phyloP scores from a whole-genome alignment of 2,113 vertebrate genomes.

The Propithecus coquereli region DNA sequence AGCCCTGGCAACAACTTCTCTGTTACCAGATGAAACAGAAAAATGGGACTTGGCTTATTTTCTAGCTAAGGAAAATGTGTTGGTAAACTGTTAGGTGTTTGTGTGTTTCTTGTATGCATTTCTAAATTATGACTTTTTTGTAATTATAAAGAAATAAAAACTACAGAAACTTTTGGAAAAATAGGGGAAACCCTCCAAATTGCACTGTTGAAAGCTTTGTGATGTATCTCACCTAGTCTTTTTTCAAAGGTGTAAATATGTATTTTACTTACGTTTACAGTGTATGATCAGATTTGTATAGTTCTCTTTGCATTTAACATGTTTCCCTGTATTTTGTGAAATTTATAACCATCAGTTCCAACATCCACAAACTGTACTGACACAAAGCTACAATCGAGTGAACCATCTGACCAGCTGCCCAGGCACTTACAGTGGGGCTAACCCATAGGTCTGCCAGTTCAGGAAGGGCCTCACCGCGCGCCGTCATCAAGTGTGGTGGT shows the following conservation, averaged over 20 bases:
- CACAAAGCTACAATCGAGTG: rapidly evolving
- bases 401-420: background rate
- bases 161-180: background rate
- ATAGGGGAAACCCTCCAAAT: background rate
- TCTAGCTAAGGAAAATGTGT: background rate
- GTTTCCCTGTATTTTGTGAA: background rate
- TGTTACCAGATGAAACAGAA: background rate
- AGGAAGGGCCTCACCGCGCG: rapidly evolving
- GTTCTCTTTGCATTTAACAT: background rate
- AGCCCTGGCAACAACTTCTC: background rate
- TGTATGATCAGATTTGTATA: background rate
- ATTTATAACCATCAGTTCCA: background rate
- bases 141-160: slow-evolving; percentile 39
- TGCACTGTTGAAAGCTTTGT: background rate
- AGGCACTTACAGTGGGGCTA: background rate
- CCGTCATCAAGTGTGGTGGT: rapidly evolving
- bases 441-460: background rate
- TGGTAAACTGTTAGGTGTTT: background rate
- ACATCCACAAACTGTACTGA: background rate
- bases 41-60: background rate
- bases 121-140: background rate
- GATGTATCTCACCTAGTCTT: background rate
- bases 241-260: background rate
- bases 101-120: background rate
- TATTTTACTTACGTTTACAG: background rate